Conservation (phyloP, 2,888 invertebrate species). For the Drosophila birchii region DNA sequence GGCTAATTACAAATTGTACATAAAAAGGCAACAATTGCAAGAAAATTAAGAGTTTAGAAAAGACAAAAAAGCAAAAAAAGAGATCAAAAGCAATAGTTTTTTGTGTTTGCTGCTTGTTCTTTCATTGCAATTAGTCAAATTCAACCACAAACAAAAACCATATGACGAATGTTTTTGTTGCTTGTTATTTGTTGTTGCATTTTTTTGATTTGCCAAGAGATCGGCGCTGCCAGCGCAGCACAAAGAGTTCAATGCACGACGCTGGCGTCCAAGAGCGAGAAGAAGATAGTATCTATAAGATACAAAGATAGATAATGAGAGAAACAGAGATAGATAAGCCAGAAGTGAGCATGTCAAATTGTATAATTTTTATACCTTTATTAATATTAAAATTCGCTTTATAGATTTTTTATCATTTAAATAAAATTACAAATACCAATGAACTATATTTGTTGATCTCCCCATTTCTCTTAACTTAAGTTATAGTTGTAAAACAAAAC, state of each 20-base stretch:
- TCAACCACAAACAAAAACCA: constrained; percentile 33
- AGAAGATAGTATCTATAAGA: constrained; percentile 5
- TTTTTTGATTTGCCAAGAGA: constrained; percentile 69
- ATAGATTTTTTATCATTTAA: too few relatives aligned
- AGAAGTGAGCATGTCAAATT: constrained; percentile 14
- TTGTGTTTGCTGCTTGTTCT: constrained; percentile 4
- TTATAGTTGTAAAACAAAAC: constrained; percentile 65
- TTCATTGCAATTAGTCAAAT: constrained; percentile 73
- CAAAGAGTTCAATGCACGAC: constrained; percentile 73
- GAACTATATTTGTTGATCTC: background rate
- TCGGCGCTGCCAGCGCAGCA: constrained; percentile 51
- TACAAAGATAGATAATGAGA: constrained; percentile 21
- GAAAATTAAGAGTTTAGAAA: constrained; percentile 14
- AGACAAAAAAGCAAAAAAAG: constrained; percentile 28
- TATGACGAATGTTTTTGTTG: constrained; percentile 48
- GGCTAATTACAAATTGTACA: constrained; percentile 66
- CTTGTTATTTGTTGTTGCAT: constrained; percentile 49
- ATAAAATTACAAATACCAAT: too few relatives aligned
- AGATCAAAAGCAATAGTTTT: constrained; percentile 54
- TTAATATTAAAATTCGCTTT: too few relatives aligned
- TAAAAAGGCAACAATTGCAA: constrained; percentile 20
- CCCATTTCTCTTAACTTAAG: background rate
- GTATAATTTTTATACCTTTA: background rate
- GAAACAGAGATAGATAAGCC: background rate
- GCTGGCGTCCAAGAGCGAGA: constrained; percentile 39